A percentile compares a stretch with the other conserved stretches of the same genome.
phyloP scores from a whole-genome alignment of 1,140 invertebrate species.

The Drosophila subpulchrella region DNA sequence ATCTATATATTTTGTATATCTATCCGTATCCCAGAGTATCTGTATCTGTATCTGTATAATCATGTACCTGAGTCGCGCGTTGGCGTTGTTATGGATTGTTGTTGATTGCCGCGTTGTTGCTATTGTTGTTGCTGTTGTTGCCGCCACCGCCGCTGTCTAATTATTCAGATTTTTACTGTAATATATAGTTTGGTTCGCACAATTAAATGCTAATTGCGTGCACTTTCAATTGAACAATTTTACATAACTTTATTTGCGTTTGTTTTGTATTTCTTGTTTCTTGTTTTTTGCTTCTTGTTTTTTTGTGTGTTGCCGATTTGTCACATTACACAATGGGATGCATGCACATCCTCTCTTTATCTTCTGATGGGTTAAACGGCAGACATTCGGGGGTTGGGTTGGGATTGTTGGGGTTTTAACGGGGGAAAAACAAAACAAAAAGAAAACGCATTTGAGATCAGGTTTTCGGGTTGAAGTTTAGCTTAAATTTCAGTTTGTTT shows the following conservation, averaged over 20 bases:
- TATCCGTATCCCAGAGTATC: conserved; percentile 13
- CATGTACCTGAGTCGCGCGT: conserved; percentile 45
- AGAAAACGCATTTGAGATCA: conserved; percentile 12
- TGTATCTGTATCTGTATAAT: conserved; percentile 29
- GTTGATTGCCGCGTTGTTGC: conserved; percentile 25
- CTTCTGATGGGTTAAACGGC: conserved; percentile 1
- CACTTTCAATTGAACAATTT: conserved; percentile 55
- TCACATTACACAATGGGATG: conserved; percentile 49
- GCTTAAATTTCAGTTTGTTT: conserved; percentile 22
- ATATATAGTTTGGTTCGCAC: conserved; percentile 57
- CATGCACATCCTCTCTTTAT: conserved; percentile 22
- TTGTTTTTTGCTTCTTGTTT: conserved; percentile 22
- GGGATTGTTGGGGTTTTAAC: background rate
- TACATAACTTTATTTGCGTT: conserved; percentile 28
- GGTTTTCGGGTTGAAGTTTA: conserved; percentile 23
- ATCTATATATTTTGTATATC: conserved; percentile 1
- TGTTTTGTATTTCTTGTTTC: conserved; percentile 9
- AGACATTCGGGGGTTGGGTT: conserved; percentile 30
- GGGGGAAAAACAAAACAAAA: conserved; percentile 22
- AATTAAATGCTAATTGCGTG: conserved; percentile 71
- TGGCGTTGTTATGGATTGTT: conserved; percentile 48
- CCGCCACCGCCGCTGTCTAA: conserved; percentile 26
- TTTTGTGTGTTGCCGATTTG: conserved; percentile 20
- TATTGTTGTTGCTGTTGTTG: conserved; percentile 27
- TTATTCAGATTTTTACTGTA: conserved; percentile 55